Base-by-base conservation (phyloP, 2,888 invertebrate species). In the Arrhopalites spinosus region DNA sequence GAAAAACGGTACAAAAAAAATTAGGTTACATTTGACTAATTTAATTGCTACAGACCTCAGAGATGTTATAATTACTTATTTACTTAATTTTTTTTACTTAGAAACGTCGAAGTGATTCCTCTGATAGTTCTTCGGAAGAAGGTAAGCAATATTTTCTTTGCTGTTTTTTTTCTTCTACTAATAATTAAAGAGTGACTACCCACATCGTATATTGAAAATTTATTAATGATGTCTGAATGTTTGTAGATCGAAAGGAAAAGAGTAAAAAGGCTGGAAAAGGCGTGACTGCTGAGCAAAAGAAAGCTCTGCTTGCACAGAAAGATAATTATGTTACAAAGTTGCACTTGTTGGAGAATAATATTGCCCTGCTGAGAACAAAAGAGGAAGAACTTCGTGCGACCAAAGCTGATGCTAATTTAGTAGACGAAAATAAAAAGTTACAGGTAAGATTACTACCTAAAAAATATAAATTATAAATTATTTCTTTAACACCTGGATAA, bases 291-390 rank as follows among this genome's bases (percentile, higher is more conserved):
- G 76, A 92, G 83, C 93, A 94, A 85, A 92, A 92, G 85, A 92
- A 92, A 8, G 92, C 92, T 75, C 86, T 94, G 80, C 89, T 90
- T 29, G 92, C 91, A 83, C 93, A 94, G 84, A 90, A 93, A 15
- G 91, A 92, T 84, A 93, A 93, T 83, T 94, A 94, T 86, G 89
- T 92, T 78, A 90, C 90, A 85, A 93, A 93, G 85, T 90, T 91
- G 0, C 86, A 88, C 1, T 89, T 91, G 53, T 87, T 94, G 74
- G 91, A 91, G 83, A 90, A 91, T 80, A 93, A 94, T 86, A 87
- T 94, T 83, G 92, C 92, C 83, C 90, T 92, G 66, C 86, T 94
- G 50, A 91, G 91, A 83, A 90, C 91, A 71, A 94, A 94, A 84
- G 91, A 92, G 78, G 90, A 90, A 79, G 93, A 93, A 84, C 88